Base-by-base conservation (phyloP, 37 sponge, comb jelly and placozoan genomes). In the Tethya wilhelma region DNA sequence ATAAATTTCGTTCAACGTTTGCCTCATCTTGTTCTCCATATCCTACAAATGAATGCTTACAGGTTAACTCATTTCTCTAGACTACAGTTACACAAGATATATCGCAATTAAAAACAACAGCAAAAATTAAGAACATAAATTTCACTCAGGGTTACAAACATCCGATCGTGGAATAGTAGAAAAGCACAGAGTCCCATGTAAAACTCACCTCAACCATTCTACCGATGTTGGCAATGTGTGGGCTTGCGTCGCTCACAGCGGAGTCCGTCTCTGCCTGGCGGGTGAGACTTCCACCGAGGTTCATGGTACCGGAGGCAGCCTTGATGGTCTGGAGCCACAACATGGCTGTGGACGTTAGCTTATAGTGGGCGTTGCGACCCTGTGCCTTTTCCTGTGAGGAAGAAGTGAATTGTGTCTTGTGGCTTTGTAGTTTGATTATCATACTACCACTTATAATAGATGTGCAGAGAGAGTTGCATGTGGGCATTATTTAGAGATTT, bases 331-430 rank as follows among this genome's bases (percentile, higher is more conserved):
- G 87, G 12, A 97, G 84, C 98, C 98, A 97, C 56, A 97, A 80
- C 98, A 97, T 97, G 7, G 87, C 98, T 23, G 98, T 97, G 0
- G 96, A 95, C n/a, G 96, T 97, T 38, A 97, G 90, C 77, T 97
- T 97, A 83, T 97, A 97, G 87, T 95, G 93, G 17, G 98, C 98
- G 58, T 56, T 80, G 14, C 91, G 78, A 0, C 93, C 91, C 84
- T 93, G 85, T 31, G 85, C 79, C 81, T 94, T 95, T 77, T 95
- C 95, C 88, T 93, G 87, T 29, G 28, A 76, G 56, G 2, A 22
- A n/a, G 58, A 74, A 17, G 63, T 60, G 9, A n/a, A n/a, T 26
- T 60, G 63, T 60, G 22, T 60, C 9, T 49, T n/a, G 28, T 60
- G 22, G 25, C 22, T 60, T 60, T 60, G 28, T n/a, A 60, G 63